phyloP scores from a whole-genome alignment of 1,140 invertebrate species.

The Ceratoteleas bidentatus region DNA sequence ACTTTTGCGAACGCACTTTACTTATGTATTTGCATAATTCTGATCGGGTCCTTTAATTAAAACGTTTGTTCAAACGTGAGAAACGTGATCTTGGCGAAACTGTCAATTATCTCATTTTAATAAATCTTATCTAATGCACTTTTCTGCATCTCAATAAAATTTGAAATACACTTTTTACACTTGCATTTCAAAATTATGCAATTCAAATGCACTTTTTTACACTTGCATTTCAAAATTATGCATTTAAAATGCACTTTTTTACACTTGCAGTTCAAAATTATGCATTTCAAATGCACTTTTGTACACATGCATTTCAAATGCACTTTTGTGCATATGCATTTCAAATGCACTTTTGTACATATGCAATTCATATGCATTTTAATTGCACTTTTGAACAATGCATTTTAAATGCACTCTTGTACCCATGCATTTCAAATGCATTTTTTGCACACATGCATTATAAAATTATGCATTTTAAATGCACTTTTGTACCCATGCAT shows the following conservation, averaged over 20 bases:
- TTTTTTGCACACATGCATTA: no score
- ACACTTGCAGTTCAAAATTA: neutral
- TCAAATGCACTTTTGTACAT: no score
- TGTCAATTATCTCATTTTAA: no score
- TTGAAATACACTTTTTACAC: neutral
- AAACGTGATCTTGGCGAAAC: neutral
- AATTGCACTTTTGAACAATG: no score
- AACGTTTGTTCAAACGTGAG: conserved; percentile 9
- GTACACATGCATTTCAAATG: no score
- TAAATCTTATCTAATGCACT: neutral
- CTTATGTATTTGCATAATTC: conserved; percentile 51
- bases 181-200: neutral
- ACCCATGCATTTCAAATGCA: no score
- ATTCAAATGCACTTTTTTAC: neutral
- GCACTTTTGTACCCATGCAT: no score
- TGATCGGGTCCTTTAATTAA: conserved; percentile 40
- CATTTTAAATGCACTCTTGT: no score
- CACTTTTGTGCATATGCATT: no score
- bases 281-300: no score
- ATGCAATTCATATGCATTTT: no score
- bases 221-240: neutral
- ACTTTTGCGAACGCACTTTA: conserved; percentile 34
- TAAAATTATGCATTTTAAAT: no score
- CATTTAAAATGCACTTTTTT: neutral
- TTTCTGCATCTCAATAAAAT: neutral